A percentile compares a stretch with the other conserved stretches of the same genome.
These are phyloP conservation scores for Camelus dromedarius DNA, from an alignment of 2,113 vertebrate species.

Conservation along the genomic window DNA sequence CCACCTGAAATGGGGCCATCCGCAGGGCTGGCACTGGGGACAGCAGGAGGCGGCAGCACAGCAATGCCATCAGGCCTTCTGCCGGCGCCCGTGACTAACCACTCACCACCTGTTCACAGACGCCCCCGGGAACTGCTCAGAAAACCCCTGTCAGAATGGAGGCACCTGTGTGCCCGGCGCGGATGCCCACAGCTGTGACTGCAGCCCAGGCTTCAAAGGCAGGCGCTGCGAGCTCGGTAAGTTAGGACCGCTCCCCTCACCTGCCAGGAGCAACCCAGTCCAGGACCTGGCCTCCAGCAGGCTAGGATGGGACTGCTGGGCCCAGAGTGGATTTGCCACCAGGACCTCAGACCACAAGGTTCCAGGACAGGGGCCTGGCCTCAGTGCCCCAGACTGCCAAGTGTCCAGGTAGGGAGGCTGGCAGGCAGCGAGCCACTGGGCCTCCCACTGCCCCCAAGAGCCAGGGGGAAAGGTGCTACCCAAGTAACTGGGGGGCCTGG, in stretches of 20 bases:
- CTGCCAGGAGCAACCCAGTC: neutral
- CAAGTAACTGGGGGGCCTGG: fast-evolving
- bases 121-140: slow-evolving; percentile 80
- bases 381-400: neutral
- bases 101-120: slow-evolving; percentile 68
- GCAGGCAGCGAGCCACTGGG: neutral
- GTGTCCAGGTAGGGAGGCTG: neutral
- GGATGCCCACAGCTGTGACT: slow-evolving; percentile 89
- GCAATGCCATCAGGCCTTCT: neutral
- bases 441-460: neutral
- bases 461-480: neutral
- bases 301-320: neutral
- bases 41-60: neutral
- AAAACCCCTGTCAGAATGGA: slow-evolving; percentile 88
- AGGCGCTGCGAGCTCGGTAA: slow-evolving; percentile 94
- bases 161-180: slow-evolving; percentile 88
- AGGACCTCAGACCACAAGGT: neutral
- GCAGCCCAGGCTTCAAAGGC: slow-evolving; percentile 92
- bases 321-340: neutral
- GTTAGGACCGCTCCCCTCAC: slow-evolving; percentile 63
- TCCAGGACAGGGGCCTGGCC: neutral
- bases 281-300: neutral
- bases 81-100: neutral
- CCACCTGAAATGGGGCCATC: neutral
- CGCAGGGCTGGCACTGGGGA: neutral